A percentile compares a stretch with the other conserved stretches of the same genome.
phyloP scores from a whole-genome alignment of 2,888 invertebrate species.

The Plebejus argus region DNA sequence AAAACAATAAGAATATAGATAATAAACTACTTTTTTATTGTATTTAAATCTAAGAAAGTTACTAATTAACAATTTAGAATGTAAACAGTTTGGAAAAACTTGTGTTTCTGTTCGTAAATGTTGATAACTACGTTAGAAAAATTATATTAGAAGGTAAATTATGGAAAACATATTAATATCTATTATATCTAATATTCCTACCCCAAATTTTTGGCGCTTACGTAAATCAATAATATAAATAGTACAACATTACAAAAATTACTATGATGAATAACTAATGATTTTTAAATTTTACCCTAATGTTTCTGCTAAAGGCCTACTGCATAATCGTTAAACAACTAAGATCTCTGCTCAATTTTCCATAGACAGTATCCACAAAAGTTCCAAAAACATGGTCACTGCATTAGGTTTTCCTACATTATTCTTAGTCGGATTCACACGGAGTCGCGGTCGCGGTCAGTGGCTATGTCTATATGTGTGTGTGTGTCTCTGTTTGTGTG shows the following conservation, averaged over 20 bases:
- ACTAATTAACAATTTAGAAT: background rate
- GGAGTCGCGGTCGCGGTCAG: conserved; percentile 72
- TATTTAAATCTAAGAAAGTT: background rate
- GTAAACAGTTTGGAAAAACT: background rate
- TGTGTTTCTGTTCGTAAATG: no score
- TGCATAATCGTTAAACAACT: no score
- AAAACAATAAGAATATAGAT: conserved; percentile 44
- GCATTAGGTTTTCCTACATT: conserved; percentile 63
- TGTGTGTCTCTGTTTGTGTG: conserved; percentile 51
- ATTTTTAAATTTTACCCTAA: no score
- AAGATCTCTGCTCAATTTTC: background rate
- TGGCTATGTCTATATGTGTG: conserved; percentile 74
- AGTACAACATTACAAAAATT: no score
- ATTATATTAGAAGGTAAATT: no score
- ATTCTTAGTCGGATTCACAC: conserved; percentile 74
- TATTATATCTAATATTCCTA: no score
- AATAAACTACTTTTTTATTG: conserved; percentile 36
- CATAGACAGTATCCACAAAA: conserved; percentile 21
- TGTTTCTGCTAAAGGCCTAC: no score
- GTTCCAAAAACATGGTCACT: conserved; percentile 53
- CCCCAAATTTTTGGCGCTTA: no score
- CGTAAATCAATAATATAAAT: no score
- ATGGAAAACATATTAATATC: no score
- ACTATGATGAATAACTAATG: no score
- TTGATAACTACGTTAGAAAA: no score